Evolutionary conservation across 2,113 vertebrate genomes (phyloP), one percentile per base, ranked within the genome.

Genomic region (Sapayoa aenigma): DNA sequence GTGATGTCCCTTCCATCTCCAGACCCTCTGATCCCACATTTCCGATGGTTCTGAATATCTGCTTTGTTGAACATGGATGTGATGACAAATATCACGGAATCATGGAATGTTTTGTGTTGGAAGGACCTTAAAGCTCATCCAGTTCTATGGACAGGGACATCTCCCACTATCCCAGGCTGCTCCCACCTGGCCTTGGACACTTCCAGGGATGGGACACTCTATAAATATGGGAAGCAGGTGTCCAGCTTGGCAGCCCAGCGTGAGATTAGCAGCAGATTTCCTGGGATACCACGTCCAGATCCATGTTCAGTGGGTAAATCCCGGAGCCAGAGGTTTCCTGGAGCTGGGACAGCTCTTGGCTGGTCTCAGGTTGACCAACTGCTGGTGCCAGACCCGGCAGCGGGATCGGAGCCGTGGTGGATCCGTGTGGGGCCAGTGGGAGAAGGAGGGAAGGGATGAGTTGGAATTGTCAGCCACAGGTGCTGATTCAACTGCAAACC

Each of bases 271-370:
- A 77, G 12, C 9, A 27, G 28, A 63, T 74, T 44, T 65, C 33
- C 55, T 33, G 41, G 68, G 35, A 33, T 49, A 11, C 33, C 8
- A 1, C 0, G 9, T 42, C 81, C 25, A 0, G 5, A 6, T 44
- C 59, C 16, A 0, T 8, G 16, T 35, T 59, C 46, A 7, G 2
- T 58, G 7, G 25, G n/a, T 19, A 25, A 81, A 35, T 31, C 8
- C 7, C 2, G 44, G 59, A 74, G 37, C 58, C 3, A 0, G 1
- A 6, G n/a, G 37, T n/a, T n/a, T 1, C 28, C 47, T 25, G 9
- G 12, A 3, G 19, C 33, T 13, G 56, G 50, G 12, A 6, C 31
- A 28, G 79, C 30, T 7, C 7, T 56, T 52, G 18, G 19, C 5
- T 42, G 52, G 23, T 17, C 35, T 25, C 4, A 2, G 9, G 3